Conservation (phyloP, 2,113 vertebrate genomes). For the Oreochromis niloticus region DNA sequence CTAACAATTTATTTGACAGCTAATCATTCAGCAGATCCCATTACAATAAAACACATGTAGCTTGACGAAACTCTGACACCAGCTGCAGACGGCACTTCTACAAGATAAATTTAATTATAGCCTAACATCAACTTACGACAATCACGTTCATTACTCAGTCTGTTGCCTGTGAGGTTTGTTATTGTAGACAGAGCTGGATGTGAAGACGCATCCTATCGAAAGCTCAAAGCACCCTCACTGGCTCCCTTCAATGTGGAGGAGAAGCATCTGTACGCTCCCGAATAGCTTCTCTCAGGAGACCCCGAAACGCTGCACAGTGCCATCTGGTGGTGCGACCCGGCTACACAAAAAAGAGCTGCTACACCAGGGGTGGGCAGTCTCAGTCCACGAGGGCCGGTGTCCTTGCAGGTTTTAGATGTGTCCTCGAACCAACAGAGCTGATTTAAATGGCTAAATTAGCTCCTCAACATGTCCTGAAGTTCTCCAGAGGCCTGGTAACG, state of each 20-base stretch:
- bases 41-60: background rate
- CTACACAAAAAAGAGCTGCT: background rate
- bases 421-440: no score
- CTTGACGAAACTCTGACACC: background rate
- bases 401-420: no score
- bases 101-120: background rate
- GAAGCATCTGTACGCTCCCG: background rate
- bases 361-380: background rate
- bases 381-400: no score
- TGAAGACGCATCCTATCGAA: accelerated
- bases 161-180: background rate
- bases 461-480: no score
- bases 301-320: background rate
- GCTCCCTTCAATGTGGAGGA: background rate
- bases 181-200: background rate
- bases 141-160: background rate
- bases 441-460: no score
- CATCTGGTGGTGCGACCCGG: accelerated
- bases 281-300: background rate
- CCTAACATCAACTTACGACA: background rate
- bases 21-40: background rate
- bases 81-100: background rate
- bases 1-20: background rate
- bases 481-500: no score
- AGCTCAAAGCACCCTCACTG: background rate